Base-by-base conservation (phyloP, 1,140 invertebrate species). In the Drosophila guanche region DNA sequence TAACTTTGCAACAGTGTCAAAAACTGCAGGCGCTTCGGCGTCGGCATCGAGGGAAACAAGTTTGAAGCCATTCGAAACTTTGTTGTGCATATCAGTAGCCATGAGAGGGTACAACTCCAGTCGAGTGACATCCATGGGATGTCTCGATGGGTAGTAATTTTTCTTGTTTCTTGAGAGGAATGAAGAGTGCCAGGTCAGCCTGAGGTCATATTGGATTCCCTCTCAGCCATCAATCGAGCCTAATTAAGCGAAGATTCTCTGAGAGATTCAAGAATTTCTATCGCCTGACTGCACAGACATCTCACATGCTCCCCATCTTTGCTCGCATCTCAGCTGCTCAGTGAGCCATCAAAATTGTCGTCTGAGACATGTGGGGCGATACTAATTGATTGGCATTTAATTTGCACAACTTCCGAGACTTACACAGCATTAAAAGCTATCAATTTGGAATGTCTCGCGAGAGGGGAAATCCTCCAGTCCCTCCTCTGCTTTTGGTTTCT, bases 301-400 rank as follows among this genome's bases (percentile, higher is more conserved):
- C 10, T 22, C 52, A 54, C 12, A 42, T 42, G 42, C 22, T 42
- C 22, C 12, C 12, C 65, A 23, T 16, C 43, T 20, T 16, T 47
- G 16, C 33, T 37, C 25, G 20, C 45, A 33, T 29, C 55, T 52
- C 46, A 57, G 41, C 41, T 22, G 50, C 62, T 68, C 50, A 55
- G 67, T 55, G 42, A 55, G 41, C 42, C 65, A 47, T 67, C 60
- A 47, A 41, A 68, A 42, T 27, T 67, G 62, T 68, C 65, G 50
- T 68, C 63, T 55, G 65, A 37, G 10, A 37, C 12, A 10, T 12
- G 33, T 4, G 33, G 10, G 33, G 10, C 23, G 23, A 10, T 33
- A 67, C 62, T 68, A 69, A 69, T 69, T 68, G 51, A 68, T 48
- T 56, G 66, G 56, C 68, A 68, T 69, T 69, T 69, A 43, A 69